Base-by-base conservation (phyloP, 2,888 invertebrate species). In the Brenthis ino region DNA sequence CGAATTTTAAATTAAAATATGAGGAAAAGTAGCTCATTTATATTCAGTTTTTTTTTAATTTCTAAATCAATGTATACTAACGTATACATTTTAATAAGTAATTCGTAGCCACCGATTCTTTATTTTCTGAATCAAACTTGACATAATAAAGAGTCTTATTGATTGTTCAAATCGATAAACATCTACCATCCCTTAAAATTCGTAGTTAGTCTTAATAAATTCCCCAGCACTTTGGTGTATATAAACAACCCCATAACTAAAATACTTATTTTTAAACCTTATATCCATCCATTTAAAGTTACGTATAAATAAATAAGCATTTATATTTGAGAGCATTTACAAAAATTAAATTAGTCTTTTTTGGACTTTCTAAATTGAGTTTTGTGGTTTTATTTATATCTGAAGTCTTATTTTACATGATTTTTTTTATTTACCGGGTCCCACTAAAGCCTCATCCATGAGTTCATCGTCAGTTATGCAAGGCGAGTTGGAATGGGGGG, bases 381-480 rank as follows among this genome's bases (percentile, higher is more conserved):
- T 20, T 55, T 64, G n/a, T 28, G 13, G 33, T 43, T 53, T 51
- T 8, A 43, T 33, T 61, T 47, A 1, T 37, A 28, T 33, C 20
- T 53, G 37, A 72, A 43, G 37, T 43, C 37, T 43, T 43, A 43
- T 43, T 11, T 11, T 43, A 11, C 37, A 43, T 43, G 1, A 8
- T 43, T 43, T 43, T 43, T 43, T 80, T 94, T 93, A 96, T 94
- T 96, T 96, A 55, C 96, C 96, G 79, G 96, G 94, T 11, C 96
- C 96, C 64, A 96, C 96, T 61, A 97, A 89, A 6, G 97, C 97
- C 83, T 97, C 97, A 85, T 98, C 97, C 96, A 97, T 97, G 24
- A 97, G 94, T 81, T 98, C 98, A 85, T 98, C 98, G 82, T 98
- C 98, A 57, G 97, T 96, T 77, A 96, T 96, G 78, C 96, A 96